Evolutionary conservation across 1,140 invertebrate genomes (phyloP), one percentile per base, ranked within the genome.

Genomic region (Lucilia sericata): DNA sequence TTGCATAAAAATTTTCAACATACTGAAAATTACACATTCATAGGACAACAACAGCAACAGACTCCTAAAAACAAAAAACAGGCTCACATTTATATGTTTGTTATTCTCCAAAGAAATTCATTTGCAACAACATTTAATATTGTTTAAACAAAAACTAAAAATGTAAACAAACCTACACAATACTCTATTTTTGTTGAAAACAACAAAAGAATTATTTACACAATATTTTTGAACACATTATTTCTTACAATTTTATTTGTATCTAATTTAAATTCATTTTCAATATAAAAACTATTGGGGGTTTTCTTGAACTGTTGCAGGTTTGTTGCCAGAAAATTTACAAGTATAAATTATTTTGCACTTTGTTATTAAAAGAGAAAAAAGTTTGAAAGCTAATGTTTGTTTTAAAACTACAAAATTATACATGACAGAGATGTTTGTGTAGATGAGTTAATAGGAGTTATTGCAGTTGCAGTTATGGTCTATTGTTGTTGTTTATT

Each of bases 1-100:
- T 70, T 70, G 19, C 65, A 70, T 70, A 70, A 70, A 60, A 70
- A 70, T 70, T 70, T 70, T 70, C 65, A 70, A 70, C 65, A 70
- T 19, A 70, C n/a, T 70, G 65, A 70, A 70, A 70, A 70, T 70
- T 70, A 70, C 21, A 70, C 65, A 70, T 70, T 70, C 65, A 70
- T 70, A 70, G n/a, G 65, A 25, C n/a, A 70, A 9, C 65, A 70
- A 60, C 65, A 70, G 21, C 14, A 36, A 51, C 49, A 51, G 5
- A 7, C 10, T 13, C 49, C 10, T 10, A 51, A 12, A 10, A n/a
- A 10, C 51, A 55, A 4, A 1, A 5, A n/a, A 55, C 51, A 55
- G 51, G 12, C 51, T 17, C 17, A 55, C 25, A 30, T 30, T 49
- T 49, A 12, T 55, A 17, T 55, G 51, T 30, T 30, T 30, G 1